Conservation (phyloP, 2,888 invertebrate genomes). For the Diadromus collaris region DNA sequence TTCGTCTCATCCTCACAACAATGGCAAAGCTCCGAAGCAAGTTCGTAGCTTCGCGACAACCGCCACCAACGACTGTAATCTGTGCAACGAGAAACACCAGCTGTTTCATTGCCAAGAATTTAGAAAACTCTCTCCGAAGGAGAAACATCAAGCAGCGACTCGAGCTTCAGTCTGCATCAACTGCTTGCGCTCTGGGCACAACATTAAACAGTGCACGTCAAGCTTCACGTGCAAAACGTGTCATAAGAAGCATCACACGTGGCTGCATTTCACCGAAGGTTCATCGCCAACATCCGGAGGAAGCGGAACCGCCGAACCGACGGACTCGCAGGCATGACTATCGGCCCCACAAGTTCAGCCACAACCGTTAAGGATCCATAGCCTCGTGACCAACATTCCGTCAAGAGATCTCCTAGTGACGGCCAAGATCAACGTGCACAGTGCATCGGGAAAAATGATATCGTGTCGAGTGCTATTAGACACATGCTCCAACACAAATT, state of each 20-base stretch:
- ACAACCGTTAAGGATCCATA: background rate
- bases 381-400: background rate
- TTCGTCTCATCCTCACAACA: background rate
- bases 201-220: slow-evolving; percentile 16
- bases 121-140: slow-evolving; percentile 3
- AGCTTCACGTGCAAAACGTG: slow-evolving; percentile 15
- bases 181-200: slow-evolving; percentile 23
- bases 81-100: too few species aligned
- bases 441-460: too few species aligned
- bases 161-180: slow-evolving; percentile 6
- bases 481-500: slow-evolving; percentile 4
- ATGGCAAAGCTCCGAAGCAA: background rate
- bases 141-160: background rate
- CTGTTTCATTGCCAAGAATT: background rate
- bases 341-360: too few species aligned
- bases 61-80: background rate
- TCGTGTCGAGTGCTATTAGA: background rate
- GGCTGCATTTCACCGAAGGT: slow-evolving; percentile 31
- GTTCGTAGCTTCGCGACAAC: slow-evolving; percentile 3
- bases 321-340: too few species aligned
- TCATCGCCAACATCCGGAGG: too few species aligned
- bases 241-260: slow-evolving; percentile 21
- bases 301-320: too few species aligned
- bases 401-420: background rate
- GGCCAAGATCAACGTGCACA: background rate